Evolutionary conservation across 1,140 invertebrate species (phyloP).

Genomic region (Drosophila lowei): DNA sequence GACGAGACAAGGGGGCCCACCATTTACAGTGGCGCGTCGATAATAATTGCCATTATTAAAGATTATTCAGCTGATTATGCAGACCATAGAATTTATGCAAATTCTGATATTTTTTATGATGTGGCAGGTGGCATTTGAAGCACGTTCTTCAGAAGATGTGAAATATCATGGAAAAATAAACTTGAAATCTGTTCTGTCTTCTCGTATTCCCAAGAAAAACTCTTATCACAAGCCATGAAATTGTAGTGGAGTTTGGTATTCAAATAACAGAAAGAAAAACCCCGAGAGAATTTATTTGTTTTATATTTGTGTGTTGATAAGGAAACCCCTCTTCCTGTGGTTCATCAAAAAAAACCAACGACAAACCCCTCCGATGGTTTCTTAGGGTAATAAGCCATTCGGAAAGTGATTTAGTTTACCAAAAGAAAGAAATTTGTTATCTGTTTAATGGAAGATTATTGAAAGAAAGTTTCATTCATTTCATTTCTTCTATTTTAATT

Average conservation of each 20-base stretch:
- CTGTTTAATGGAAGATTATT: no score
- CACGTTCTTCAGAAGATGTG: not conserved
- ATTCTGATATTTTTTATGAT: slow-evolving; percentile 41
- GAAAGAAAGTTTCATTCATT: no score
- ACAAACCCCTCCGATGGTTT: not conserved
- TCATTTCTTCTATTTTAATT: no score
- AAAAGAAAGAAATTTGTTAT: no score
- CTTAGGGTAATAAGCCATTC: no score
- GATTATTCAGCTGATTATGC: slow-evolving; percentile 46
- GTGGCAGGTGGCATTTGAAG: slow-evolving; percentile 43
- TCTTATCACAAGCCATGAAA: slow-evolving; percentile 19
- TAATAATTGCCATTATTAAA: slow-evolving; percentile 62
- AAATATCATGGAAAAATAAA: not conserved
- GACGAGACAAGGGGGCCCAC: slow-evolving; percentile 4
- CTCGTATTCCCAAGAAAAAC: slow-evolving; percentile 13
- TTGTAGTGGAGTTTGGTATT: slow-evolving; percentile 1
- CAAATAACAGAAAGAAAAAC: slow-evolving; percentile 16
- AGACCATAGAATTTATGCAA: slow-evolving; percentile 39
- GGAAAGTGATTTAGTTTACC: no score
- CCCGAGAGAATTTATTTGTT: not conserved
- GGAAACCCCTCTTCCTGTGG: slow-evolving; percentile 10
- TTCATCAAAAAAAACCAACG: slow-evolving; percentile 20
- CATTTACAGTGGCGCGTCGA: slow-evolving; percentile 57
- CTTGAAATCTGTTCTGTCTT: no score
- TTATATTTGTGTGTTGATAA: slow-evolving; percentile 24